A percentile compares a stretch with the other conserved stretches of the same genome.
phyloP scores from a whole-genome alignment of 1,140 invertebrate genomes.

The Lepeophtheirus salmonis region DNA sequence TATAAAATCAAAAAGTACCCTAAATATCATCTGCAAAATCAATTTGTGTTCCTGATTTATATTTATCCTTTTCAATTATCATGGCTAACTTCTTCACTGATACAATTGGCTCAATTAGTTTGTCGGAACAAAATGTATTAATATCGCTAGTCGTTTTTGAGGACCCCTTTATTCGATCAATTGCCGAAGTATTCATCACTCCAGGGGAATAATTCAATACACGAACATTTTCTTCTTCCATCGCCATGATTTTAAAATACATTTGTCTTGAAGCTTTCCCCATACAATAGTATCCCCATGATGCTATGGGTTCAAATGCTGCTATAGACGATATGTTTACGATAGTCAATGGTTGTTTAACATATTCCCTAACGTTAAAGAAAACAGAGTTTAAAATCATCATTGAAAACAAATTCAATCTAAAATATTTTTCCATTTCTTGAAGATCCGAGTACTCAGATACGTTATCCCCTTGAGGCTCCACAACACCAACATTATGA shows the following conservation, averaged over 20 bases:
- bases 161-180: conserved; percentile 39
- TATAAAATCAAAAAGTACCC: neutral
- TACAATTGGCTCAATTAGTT: conserved; percentile 48
- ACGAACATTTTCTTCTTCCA: conserved; percentile 45
- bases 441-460: conserved; percentile 7
- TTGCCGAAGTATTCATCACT: conserved; percentile 78
- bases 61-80: conserved; percentile 48
- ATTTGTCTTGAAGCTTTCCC: conserved; percentile 81
- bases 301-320: conserved; percentile 51
- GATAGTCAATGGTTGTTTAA: conserved; percentile 34
- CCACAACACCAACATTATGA: conserved; percentile 1
- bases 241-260: conserved; percentile 60
- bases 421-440: conserved; percentile 44
- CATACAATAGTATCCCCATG: conserved; percentile 56
- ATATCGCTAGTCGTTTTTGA: conserved; percentile 36
- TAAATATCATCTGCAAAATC: conserved; percentile 55
- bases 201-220: conserved; percentile 85
- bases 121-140: conserved; percentile 38
- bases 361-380: conserved; percentile 35
- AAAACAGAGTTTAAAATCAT: conserved; percentile 56
- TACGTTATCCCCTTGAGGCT: neutral
- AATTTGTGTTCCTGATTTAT: conserved; percentile 57
- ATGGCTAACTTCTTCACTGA: conserved; percentile 52
- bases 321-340: conserved; percentile 74
- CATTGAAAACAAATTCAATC: conserved; percentile 58